These are phyloP conservation scores for Conistra vaccinii DNA, from an alignment of 2,888 invertebrate species.

Conservation along the genomic window DNA sequence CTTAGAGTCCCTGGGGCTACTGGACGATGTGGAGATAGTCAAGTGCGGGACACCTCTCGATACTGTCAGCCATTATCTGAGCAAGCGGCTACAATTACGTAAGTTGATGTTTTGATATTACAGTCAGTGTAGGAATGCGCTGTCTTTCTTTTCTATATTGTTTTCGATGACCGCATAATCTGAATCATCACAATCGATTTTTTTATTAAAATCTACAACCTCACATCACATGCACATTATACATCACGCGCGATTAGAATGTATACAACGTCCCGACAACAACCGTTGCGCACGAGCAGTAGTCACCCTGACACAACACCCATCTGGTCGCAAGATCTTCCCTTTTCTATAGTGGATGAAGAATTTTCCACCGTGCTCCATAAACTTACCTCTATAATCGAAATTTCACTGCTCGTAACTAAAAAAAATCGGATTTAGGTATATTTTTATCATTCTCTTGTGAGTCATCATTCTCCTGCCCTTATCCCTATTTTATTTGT, in stretches of 20 bases:
- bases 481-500: too few relatives aligned
- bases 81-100: conserved; percentile 95
- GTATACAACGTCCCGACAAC: background rate
- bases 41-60: conserved; percentile 97
- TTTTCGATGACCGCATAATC: background rate
- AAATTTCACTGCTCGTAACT: background rate
- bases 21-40: conserved; percentile 95
- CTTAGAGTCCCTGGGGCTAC: conserved; percentile 96
- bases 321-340: background rate
- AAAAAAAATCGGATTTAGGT: background rate
- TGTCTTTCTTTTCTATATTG: background rate
- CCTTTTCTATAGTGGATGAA: background rate
- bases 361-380: background rate
- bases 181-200: too few relatives aligned
- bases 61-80: conserved; percentile 97
- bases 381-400: background rate
- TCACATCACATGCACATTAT: background rate
- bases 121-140: background rate
- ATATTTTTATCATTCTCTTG: background rate
- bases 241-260: background rate
- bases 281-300: background rate
- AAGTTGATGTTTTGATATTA: conserved; percentile 63
- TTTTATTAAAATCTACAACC: background rate
- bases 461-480: too few relatives aligned
- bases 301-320: background rate